Base-by-base conservation (phyloP, 35 echinoderm and acorn worm species). In the Eucidaris tribuloides region DNA sequence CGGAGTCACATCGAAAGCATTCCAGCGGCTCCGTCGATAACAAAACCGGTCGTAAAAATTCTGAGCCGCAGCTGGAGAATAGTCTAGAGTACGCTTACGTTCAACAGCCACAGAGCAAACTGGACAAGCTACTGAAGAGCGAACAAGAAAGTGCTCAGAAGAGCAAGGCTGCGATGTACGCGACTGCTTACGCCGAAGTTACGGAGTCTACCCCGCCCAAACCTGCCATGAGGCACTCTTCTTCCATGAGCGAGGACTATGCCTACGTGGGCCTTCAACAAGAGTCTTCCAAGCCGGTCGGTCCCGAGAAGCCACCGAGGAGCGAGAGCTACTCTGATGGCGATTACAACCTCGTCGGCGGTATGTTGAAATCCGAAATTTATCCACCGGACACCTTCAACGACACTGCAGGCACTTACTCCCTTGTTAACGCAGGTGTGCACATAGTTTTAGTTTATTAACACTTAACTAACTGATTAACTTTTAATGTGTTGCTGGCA, bases 51-150 rank as follows among this genome's bases (percentile, higher is more conserved):
- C 68, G 68, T 44, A 74, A 74, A 40, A 74, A 44, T 40, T 41
- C 34, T 25, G 41, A 41, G 17, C n/a, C n/a, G n/a, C n/a, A n/a
- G n/a, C n/a, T n/a, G n/a, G n/a, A n/a, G n/a, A n/a, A n/a, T n/a
- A n/a, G n/a, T n/a, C n/a, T n/a, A n/a, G 68, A 74, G 38, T 74
- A 74, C 37, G 68, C 68, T 38, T 74, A 74, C 20, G 68, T 74
- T 13, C 68, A 74, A 40, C 68, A 74, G 23, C 68, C 68, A 19
- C 29, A 27, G 38, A 74, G 68, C 68, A 74, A 18, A n/a, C 24
- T 74, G 11, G 68, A 74, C 1, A 38, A 74, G 68, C 68, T 74
- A 1, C 37, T 74, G 37, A 74, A 74, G 68, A 74, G 68, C 9
- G 68, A 43, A 44, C n/a, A n/a, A n/a, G 68, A 74, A 44, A 34